Base-by-base conservation (phyloP, 2,113 vertebrate species). In the Falcunculus frontatus region DNA sequence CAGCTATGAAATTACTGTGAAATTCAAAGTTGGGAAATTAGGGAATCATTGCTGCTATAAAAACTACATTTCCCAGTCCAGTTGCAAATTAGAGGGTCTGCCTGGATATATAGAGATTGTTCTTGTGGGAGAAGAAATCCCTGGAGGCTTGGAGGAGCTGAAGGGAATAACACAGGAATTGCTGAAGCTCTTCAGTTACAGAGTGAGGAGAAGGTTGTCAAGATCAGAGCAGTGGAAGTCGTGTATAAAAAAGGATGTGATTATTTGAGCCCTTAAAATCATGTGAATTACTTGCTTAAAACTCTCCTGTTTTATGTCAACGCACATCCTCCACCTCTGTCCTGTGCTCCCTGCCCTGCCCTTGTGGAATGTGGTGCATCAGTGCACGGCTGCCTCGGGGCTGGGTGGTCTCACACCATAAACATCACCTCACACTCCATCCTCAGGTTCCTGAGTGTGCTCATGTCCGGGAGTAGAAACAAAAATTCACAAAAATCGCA, bases 301-400 rank as follows among this genome's bases (percentile, higher is more conserved):
- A 26, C 30, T 68, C 52, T 42, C 39, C 42, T 56, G 41, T 6
- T 80, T 68, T 47, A 17, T 64, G 44, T 60, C 59, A 69, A n/a
- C n/a, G 14, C 0, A 2, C 4, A 9, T 16, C 16, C 39, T 49
- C 21, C 7, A 2, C 25, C 25, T 0, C 0, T 33, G 41, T 67
- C 21, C 26, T 29, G 27, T 1, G 1, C 2, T 37, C 46, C 74
- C 47, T 79, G 46, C 46, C 37, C 83, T 89, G 53, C 29, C 35
- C 9, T 27, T 35, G 35, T 37, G 42, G 33, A 55, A 63, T 33
- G 53, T 1, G 1, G 16, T 16, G 17, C 7, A 12, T 44, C 56
- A 57, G 52, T 44, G 42, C 56, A 8, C 0, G 0, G 30, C 41
- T 53, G 46, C 32, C 78, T 56, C 21, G 27, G 39, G 37, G 15